Percentiles rank a stretch among this genome's conserved stretches.
phyloP scores from a whole-genome alignment of 92 coral and sea anemone genomes.

The Galaxea fascicularis region DNA sequence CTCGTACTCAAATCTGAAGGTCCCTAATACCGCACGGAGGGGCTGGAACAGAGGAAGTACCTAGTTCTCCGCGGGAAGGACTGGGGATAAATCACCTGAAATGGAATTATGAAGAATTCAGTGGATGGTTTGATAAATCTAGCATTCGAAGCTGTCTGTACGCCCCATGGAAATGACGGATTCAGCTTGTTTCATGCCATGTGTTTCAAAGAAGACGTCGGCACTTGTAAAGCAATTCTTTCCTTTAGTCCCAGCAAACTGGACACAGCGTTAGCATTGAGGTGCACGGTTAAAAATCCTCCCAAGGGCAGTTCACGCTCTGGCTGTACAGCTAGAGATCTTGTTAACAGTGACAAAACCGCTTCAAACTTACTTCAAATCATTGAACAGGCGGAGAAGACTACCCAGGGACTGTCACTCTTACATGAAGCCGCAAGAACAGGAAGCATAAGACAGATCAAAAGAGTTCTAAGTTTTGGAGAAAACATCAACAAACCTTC shows the following conservation, averaged over 20 bases:
- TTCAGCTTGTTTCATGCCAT: conserved; percentile 60
- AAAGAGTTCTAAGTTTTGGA: conserved; percentile 59
- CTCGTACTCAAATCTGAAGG: too few relatives aligned
- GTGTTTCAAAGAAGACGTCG: conserved; percentile 50
- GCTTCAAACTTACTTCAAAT: conserved; percentile 6
- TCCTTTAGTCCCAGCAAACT: conserved; percentile 66
- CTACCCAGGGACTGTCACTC: conserved; percentile 26
- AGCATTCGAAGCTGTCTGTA: conserved; percentile 62
- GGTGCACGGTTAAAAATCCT: background rate
- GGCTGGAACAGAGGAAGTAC: too few relatives aligned
- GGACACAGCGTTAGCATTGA: conserved; percentile 54
- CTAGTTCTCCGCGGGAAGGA: too few relatives aligned
- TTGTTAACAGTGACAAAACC: background rate
- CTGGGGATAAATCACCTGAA: too few relatives aligned
- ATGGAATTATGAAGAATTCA: background rate
- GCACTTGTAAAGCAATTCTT: conserved; percentile 44
- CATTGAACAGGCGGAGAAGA: conserved; percentile 18
- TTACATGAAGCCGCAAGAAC: conserved; percentile 49
- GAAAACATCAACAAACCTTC: conserved; percentile 66
- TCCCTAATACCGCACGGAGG: too few relatives aligned
- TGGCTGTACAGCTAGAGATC: conserved; percentile 19
- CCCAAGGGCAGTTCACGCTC: background rate
- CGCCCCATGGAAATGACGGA: conserved; percentile 24
- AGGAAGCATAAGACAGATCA: conserved; percentile 64
- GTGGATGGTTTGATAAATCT: conserved; percentile 43